A percentile compares a stretch with the other conserved stretches of the same genome.
Evolutionary conservation across 2,797 vertebrate genomes (phyloP).

Genomic region (Gastrophryne carolinensis): DNA sequence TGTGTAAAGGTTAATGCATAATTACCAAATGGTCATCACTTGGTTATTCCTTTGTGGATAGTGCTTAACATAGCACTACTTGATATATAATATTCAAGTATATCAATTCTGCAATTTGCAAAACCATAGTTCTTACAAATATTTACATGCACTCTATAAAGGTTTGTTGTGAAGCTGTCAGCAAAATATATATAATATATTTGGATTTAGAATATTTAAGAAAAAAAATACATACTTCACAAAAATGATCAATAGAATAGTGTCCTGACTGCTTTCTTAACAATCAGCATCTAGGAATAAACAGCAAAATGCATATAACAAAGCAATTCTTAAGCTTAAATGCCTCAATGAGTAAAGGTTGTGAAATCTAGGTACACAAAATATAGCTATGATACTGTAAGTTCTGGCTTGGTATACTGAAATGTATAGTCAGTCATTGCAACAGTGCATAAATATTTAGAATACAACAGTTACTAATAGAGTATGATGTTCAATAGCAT

Average conservation of each 20-base stretch:
- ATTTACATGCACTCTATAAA: too few species aligned
- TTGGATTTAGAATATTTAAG: too few species aligned
- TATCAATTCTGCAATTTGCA: too few species aligned
- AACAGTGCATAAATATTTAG: background rate
- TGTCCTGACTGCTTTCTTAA: background rate
- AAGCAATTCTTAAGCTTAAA: background rate
- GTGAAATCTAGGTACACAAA: background rate
- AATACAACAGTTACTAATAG: background rate
- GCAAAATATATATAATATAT: too few species aligned
- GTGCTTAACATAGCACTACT: too few species aligned
- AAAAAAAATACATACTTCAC: slow-evolving; percentile 20
- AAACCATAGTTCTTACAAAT: too few species aligned
- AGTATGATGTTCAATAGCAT: slow-evolving; percentile 56
- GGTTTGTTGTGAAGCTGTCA: too few species aligned
- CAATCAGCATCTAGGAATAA: slow-evolving; percentile 20
- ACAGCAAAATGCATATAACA: background rate
- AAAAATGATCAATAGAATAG: slow-evolving; percentile 4
- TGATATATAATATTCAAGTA: too few species aligned
- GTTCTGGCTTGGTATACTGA: background rate
- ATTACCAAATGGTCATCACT: too few species aligned
- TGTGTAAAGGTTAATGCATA: too few species aligned
- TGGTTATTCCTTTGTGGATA: too few species aligned
- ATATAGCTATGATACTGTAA: background rate
- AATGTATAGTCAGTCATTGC: background rate
- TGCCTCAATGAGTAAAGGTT: background rate